Conservation (phyloP, 2,113 vertebrate species). For the Rostratula benghalensis region DNA sequence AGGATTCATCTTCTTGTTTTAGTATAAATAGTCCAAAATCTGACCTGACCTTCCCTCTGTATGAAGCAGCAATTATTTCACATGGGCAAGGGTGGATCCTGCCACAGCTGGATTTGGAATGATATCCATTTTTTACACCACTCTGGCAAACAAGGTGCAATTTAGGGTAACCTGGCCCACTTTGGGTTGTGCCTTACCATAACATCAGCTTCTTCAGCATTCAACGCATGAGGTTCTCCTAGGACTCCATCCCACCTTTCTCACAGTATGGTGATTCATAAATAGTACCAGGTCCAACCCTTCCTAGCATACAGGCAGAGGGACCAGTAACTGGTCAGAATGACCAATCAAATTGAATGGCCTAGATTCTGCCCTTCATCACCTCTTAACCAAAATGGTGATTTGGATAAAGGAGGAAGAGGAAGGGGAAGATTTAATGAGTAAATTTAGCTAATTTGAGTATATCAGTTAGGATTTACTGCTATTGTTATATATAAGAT, state of each 20-base stretch:
- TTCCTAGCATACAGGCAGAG: neutral
- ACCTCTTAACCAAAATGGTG: neutral
- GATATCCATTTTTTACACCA: neutral
- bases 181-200: neutral
- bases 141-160: neutral
- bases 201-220: neutral
- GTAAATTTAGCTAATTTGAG: neutral
- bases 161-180: neutral
- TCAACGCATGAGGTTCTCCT: neutral
- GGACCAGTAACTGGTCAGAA: rapidly evolving
- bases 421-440: neutral
- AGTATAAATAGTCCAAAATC: conserved; percentile 5
- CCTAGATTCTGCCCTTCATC: neutral
- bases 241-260: neutral
- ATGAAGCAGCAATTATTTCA: neutral
- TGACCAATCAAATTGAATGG: neutral
- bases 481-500: neutral
- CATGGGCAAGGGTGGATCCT: neutral
- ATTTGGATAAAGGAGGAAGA: neutral
- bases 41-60: neutral
- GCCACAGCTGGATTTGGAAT: neutral
- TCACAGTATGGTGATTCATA: neutral
- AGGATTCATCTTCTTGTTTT: neutral
- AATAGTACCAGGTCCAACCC: neutral
- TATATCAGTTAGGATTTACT: neutral